Evolutionary conservation across 2,888 invertebrate genomes (phyloP).

Genomic region (Kryphioiulus occultus): DNA sequence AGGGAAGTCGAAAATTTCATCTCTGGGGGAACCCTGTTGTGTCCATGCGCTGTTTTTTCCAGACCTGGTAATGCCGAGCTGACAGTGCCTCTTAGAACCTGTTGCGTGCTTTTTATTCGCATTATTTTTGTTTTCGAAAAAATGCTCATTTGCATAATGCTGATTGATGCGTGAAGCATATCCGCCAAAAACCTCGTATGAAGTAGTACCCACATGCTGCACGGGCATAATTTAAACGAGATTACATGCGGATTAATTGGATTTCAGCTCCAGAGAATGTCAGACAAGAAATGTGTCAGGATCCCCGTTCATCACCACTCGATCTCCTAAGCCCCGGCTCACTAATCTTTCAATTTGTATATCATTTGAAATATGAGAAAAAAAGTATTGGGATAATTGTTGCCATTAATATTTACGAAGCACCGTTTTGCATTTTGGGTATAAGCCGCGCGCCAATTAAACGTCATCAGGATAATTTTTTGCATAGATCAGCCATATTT

Average conservation of each 20-base stretch:
- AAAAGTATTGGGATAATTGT: constrained; percentile 1
- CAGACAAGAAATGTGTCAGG: constrained; percentile 1
- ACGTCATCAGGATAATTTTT: background rate
- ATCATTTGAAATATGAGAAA: background rate
- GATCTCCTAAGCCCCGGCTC: constrained; percentile 7
- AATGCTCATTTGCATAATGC: constrained; percentile 9
- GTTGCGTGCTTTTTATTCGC: background rate
- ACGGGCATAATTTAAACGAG: constrained; percentile 3
- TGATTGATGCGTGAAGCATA: constrained; percentile 8
- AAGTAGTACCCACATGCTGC: background rate
- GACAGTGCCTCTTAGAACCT: background rate
- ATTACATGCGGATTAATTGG: constrained; percentile 17
- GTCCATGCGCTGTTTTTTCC: no score
- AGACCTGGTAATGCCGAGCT: background rate
- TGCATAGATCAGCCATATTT: background rate
- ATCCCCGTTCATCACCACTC: constrained; percentile 1
- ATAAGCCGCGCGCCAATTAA: background rate
- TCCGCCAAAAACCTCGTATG: background rate
- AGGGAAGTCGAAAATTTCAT: no score
- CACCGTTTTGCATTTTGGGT: background rate
- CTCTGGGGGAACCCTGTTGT: no score
- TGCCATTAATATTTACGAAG: background rate
- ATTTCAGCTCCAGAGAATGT: background rate
- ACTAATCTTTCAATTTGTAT: background rate
- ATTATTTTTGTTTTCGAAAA: background rate